These are phyloP conservation scores for Scalopus aquaticus DNA, from an alignment of 2,113 vertebrate species.

Conservation along the genomic window DNA sequence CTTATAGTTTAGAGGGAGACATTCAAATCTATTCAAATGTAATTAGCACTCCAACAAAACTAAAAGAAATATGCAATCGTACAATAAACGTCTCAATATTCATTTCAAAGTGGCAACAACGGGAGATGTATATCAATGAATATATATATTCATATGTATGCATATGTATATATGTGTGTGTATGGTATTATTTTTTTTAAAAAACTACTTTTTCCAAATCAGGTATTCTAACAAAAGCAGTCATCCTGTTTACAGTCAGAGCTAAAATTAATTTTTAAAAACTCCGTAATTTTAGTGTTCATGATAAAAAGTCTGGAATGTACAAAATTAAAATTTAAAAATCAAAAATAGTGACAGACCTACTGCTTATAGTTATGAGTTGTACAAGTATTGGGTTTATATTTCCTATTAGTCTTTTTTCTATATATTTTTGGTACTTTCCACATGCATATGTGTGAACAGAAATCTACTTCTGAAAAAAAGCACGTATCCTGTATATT, in stretches of 20 bases:
- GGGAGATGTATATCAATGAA: neutral
- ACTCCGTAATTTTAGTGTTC: neutral
- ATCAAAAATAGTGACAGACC: neutral
- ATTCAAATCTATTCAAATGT: neutral
- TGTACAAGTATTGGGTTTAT: neutral
- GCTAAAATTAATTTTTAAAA: neutral
- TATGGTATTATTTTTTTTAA: neutral
- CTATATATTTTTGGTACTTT: neutral
- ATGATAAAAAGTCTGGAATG: neutral
- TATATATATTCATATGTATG: neutral
- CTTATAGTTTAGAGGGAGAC: too few relatives aligned
- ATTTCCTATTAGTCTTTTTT: neutral
- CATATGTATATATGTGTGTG: neutral
- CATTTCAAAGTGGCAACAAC: neutral
- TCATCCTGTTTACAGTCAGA: neutral
- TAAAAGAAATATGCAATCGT: neutral
- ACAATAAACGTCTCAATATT: neutral
- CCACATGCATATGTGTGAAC: neutral
- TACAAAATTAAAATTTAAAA: neutral
- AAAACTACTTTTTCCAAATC: neutral
- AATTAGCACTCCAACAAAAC: neutral
- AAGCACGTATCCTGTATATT: neutral
- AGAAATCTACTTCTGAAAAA: neutral
- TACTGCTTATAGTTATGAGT: neutral
- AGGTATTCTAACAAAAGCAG: neutral